phyloP scores from a whole-genome alignment of 2,113 vertebrate genomes.

The Fregata magnificens region DNA sequence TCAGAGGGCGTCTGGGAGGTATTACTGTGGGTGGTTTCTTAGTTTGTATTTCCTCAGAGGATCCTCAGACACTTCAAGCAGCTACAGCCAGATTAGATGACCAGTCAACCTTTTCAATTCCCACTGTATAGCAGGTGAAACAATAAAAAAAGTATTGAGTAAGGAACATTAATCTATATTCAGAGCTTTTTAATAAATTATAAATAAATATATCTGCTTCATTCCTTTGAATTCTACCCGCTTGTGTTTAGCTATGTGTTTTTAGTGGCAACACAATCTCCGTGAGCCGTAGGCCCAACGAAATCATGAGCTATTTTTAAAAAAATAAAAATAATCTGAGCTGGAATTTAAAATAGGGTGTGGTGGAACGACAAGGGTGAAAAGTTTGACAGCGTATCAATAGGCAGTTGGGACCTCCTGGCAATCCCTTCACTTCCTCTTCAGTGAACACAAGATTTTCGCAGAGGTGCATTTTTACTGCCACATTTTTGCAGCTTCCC shows the following conservation, averaged over 20 bases:
- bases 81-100: slow-evolving; percentile 26
- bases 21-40: slow-evolving; percentile 24
- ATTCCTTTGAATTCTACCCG: slow-evolving; percentile 18
- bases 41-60: slow-evolving; percentile 28
- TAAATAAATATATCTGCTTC: slow-evolving; percentile 62
- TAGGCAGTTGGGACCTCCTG: neutral
- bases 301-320: slow-evolving; percentile 15
- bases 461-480: neutral
- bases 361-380: neutral
- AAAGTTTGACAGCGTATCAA: slow-evolving; percentile 22
- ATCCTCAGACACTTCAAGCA: slow-evolving; percentile 13
- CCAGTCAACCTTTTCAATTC: slow-evolving; percentile 2
- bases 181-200: slow-evolving; percentile 61
- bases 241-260: slow-evolving; percentile 54
- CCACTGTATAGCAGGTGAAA: slow-evolving; percentile 67
- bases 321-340: slow-evolving; percentile 38
- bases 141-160: slow-evolving; percentile 57
- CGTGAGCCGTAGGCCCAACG: neutral
- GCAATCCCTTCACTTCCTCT: neutral
- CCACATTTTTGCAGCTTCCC: neutral
- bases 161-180: slow-evolving; percentile 51
- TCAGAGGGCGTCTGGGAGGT: neutral
- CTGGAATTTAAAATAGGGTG: slow-evolving; percentile 34
- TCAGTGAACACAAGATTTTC: neutral
- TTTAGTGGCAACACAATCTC: slow-evolving; percentile 46